phyloP scores from a whole-genome alignment of 2,113 vertebrate genomes.

The Setophaga coronata region DNA sequence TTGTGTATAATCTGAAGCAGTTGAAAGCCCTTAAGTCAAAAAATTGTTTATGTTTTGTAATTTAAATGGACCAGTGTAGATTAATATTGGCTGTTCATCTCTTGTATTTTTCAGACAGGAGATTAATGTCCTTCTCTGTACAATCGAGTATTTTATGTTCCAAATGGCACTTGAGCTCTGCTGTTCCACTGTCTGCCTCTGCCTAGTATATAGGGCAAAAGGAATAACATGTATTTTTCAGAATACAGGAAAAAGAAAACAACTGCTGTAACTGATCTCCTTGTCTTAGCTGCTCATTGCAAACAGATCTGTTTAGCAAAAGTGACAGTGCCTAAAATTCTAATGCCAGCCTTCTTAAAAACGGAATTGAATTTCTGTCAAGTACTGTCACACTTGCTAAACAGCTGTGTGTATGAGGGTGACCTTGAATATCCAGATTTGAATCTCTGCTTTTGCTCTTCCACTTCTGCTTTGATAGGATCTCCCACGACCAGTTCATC shows the following conservation, averaged over 20 bases:
- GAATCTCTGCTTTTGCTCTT: neutral
- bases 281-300: conserved; percentile 8
- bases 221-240: neutral
- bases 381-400: conserved; percentile 34
- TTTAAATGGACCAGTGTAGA: neutral
- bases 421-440: conserved; percentile 49
- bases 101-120: neutral
- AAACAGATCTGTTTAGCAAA: conserved; percentile 20
- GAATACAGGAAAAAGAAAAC: neutral
- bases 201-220: neutral
- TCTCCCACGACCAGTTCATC: neutral
- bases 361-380: conserved; percentile 26
- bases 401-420: conserved; percentile 9
- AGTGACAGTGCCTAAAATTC: conserved; percentile 39
- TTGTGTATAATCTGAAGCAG: neutral
- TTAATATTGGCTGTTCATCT: neutral
- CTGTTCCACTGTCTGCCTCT: conserved; percentile 4
- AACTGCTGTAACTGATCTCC: conserved; percentile 1
- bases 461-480: neutral
- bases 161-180: conserved; percentile 12
- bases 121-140: neutral
- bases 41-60: neutral
- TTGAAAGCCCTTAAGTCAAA: neutral
- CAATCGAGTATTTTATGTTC: neutral
- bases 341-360: conserved; percentile 27